Percentiles rank a stretch among this genome's conserved stretches.
Conservation (phyloP, 2,888 invertebrate genomes). For the Sthenelais limicola region DNA sequence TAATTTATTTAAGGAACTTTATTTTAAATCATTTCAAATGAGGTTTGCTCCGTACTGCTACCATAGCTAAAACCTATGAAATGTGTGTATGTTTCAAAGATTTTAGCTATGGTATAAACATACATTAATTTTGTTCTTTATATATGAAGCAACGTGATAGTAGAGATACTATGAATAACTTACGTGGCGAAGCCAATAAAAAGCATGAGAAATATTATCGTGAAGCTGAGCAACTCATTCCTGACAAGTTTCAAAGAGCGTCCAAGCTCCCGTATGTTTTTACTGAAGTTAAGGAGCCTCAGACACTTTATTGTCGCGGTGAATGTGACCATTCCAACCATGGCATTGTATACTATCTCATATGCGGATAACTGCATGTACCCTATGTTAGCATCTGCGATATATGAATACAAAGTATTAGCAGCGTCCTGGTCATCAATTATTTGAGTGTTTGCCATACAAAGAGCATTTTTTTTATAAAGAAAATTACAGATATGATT, state of each 20-base stretch:
- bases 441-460: too few relatives aligned
- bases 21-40: too few relatives aligned
- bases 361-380: slow-evolving; percentile 48
- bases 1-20: too few relatives aligned
- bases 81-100: too few relatives aligned
- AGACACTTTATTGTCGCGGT: slow-evolving; percentile 52
- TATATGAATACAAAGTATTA: not conserved
- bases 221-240: not conserved
- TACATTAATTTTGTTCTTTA: too few relatives aligned
- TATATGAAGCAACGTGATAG: too few relatives aligned
- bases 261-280: slow-evolving; percentile 30
- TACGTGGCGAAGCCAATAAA: slow-evolving; percentile 10
- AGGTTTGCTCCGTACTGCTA: too few relatives aligned
- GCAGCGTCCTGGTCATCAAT: not conserved
- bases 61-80: too few relatives aligned
- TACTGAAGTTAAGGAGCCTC: slow-evolving; percentile 50
- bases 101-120: too few relatives aligned
- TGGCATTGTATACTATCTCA: slow-evolving; percentile 45
- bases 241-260: not conserved
- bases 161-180: not conserved
- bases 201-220: not conserved
- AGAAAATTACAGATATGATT: too few relatives aligned
- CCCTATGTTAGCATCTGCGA: slow-evolving; percentile 50
- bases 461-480: too few relatives aligned
- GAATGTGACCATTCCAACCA: slow-evolving; percentile 48